Percentiles rank a stretch among this genome's conserved stretches.
phyloP scores from a whole-genome alignment of 1,140 invertebrate species.

The Mercenaria mercenaria region DNA sequence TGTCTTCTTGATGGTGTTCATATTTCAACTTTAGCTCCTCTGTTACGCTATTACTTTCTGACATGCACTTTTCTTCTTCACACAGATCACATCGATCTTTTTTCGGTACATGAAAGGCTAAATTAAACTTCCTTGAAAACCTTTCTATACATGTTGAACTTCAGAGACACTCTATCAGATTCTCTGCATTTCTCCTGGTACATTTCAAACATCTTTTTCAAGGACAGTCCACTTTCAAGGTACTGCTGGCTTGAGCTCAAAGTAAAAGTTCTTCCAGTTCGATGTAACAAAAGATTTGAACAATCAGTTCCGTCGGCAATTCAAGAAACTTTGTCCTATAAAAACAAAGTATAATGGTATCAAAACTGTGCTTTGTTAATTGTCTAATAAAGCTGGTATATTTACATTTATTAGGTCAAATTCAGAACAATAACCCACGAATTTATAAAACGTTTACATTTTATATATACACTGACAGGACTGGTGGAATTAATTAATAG shows the following conservation, averaged over 20 bases:
- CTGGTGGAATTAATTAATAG: too few relatives aligned
- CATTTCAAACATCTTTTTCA: slow-evolving; percentile 18
- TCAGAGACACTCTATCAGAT: slow-evolving; percentile 16
- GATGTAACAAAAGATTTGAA: too few relatives aligned
- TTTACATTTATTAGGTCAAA: too few relatives aligned
- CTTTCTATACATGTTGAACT: slow-evolving; percentile 50
- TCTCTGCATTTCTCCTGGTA: slow-evolving; percentile 39
- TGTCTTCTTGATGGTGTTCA: not conserved
- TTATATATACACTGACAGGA: too few relatives aligned
- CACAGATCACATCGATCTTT: slow-evolving; percentile 68
- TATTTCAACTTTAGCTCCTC: not conserved
- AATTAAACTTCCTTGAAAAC: slow-evolving; percentile 69
- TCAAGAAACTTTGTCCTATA: too few relatives aligned
- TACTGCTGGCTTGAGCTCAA: not conserved
- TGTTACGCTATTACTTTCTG: not conserved
- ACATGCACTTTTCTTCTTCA: not conserved
- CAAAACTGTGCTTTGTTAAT: too few relatives aligned
- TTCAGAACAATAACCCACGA: too few relatives aligned
- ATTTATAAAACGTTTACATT: too few relatives aligned
- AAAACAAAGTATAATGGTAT: too few relatives aligned
- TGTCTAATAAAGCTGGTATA: too few relatives aligned
- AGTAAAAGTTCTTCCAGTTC: too few relatives aligned
- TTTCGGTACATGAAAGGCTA: slow-evolving; percentile 63
- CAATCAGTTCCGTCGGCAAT: too few relatives aligned
- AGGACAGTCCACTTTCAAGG: not conserved